Base-by-base conservation (phyloP, 1,140 invertebrate species). In the Aphelinus certus region DNA sequence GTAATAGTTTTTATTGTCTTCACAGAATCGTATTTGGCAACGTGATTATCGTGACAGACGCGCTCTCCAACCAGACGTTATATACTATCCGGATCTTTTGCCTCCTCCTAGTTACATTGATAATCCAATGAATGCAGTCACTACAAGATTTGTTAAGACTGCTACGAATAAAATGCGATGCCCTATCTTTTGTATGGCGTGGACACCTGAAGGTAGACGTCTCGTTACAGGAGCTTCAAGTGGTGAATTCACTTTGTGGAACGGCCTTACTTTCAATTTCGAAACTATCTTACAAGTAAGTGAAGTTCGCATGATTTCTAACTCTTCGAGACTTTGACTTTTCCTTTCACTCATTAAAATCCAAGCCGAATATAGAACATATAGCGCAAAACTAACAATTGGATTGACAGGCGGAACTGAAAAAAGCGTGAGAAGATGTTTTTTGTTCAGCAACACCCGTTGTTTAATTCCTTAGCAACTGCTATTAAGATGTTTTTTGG, bases 161-260 rank as follows among this genome's bases (percentile, higher is more conserved):
- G 98, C 98, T 7, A 99, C 98, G 61, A 99, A 99, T 89, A 99
- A 99, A 92, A 98, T 99, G 93, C 91, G 97, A 80, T 99, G 98
- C 89, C 98, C 98, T 0, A 98, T 99, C 77, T 99, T 99, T 88
- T 97, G 96, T 83, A 94, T 99, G 84, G 96, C 96, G 5, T 99
- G 98, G 98, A 99, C 98, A 4, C 98, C 98, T 2, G 98, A 99
- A 89, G 98, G 98, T 43, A 91, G 98, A 73, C 91, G 98, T 76
- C 89, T 99, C 68, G 96, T 99, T 2, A 99, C 98, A 6, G 98
- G 98, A 3, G 98, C 98, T 9, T 99, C 97, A 1, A 98, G 97
- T 78, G 98, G 98, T 43, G 98, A 99, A 88, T 99, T 99, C 84
- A 99, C 98, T 0, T 89, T 99, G 2, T 99, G 98, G 98, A 99